Conservation (phyloP, 2,113 vertebrate species). For the Leptocoma aspasia region DNA sequence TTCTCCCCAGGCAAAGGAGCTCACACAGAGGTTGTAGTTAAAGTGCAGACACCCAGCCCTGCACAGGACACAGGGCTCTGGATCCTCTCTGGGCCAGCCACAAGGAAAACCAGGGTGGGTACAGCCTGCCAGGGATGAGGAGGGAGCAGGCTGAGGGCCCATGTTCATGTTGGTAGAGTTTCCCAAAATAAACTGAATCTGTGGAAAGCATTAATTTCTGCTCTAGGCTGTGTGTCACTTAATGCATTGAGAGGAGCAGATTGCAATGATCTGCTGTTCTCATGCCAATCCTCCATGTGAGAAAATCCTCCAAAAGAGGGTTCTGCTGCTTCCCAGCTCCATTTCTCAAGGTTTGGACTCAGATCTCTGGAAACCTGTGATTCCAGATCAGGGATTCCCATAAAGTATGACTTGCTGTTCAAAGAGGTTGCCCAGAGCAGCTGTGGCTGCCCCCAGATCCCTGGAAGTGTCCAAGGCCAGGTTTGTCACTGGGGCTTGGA, state of each 20-base stretch:
- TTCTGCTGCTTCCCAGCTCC: neutral
- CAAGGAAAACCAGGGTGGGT: neutral
- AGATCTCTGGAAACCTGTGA: neutral
- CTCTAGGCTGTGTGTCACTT: neutral
- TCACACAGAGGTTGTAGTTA: neutral
- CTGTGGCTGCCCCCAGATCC: neutral
- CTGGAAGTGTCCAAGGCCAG: neutral
- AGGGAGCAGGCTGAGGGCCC: neutral
- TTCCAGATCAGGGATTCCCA: neutral
- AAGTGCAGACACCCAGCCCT: neutral
- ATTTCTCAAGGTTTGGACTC: neutral
- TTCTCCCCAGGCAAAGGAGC: neutral
- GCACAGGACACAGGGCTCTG: neutral
- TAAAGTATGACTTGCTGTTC: neutral
- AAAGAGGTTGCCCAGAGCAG: neutral
- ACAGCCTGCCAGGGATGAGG: rapidly evolving
- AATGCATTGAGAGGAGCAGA: neutral
- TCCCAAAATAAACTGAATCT: neutral
- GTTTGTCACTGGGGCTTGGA: rapidly evolving
- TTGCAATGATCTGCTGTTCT: neutral
- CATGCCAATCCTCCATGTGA: rapidly evolving
- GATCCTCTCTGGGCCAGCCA: neutral
- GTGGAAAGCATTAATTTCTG: neutral
- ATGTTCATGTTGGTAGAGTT: neutral
- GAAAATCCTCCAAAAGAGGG: neutral